Percentiles rank a stretch among this genome's conserved stretches.
Evolutionary conservation across 2,888 invertebrate species (phyloP).

Genomic region (Standfussiana lucernea): DNA sequence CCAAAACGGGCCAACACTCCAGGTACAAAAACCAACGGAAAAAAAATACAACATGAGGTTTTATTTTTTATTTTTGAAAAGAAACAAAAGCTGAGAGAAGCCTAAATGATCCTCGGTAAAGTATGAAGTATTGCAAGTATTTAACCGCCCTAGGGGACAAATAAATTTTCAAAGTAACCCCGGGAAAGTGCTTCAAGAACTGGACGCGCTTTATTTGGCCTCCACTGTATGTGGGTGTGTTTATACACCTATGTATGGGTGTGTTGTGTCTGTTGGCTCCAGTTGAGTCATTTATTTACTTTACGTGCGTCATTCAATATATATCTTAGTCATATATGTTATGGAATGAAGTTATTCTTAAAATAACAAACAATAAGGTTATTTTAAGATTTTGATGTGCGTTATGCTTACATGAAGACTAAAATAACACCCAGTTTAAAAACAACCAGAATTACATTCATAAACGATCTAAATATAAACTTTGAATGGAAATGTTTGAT

Average conservation of each 20-base stretch:
- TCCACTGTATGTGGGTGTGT: slow-evolving; percentile 13
- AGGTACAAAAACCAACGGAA: slow-evolving; percentile 49
- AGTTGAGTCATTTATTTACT: slow-evolving; percentile 11
- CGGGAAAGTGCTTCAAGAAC: slow-evolving; percentile 62
- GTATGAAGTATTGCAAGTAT: slow-evolving; percentile 71
- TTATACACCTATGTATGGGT: neutral
- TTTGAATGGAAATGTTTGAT: slow-evolving; percentile 11
- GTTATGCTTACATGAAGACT: neutral
- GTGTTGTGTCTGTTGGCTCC: slow-evolving; percentile 9
- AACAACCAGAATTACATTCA: neutral
- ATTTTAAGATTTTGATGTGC: neutral
- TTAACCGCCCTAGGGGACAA: slow-evolving; percentile 67
- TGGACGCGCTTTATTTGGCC: slow-evolving; percentile 63
- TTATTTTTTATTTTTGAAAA: slow-evolving; percentile 63
- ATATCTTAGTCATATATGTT: no score
- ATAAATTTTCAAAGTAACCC: slow-evolving; percentile 69
- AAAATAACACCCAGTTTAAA: slow-evolving; percentile 1
- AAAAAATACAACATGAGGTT: slow-evolving; percentile 50
- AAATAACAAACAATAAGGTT: neutral
- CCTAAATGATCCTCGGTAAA: slow-evolving; percentile 69
- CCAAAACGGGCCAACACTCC: slow-evolving; percentile 47
- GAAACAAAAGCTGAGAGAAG: slow-evolving; percentile 67
- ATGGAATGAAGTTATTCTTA: neutral
- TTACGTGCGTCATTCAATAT: slow-evolving; percentile 9
- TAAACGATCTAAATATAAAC: neutral